phyloP scores from a whole-genome alignment of 2,797 vertebrate genomes.

The Arnoldichthys spilopterus region DNA sequence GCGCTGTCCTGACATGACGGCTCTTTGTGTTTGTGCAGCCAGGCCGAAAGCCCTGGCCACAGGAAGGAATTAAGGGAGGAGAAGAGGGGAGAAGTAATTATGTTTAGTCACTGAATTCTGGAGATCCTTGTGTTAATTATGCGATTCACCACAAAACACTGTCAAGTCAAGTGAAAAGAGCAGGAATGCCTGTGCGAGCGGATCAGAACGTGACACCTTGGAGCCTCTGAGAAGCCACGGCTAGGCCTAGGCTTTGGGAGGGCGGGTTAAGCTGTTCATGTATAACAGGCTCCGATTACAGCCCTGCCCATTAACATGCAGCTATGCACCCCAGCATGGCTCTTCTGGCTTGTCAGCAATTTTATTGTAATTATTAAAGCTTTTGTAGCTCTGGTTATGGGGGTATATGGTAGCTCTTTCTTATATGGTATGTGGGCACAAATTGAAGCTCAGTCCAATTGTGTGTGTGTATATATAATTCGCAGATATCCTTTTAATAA shows the following conservation, averaged over 20 bases:
- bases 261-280: slow-evolving; percentile 43
- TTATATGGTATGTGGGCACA: not conserved
- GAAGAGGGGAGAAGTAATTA: slow-evolving; percentile 64
- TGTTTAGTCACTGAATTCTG: slow-evolving; percentile 65
- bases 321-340: slow-evolving; percentile 33
- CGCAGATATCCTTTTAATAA: slow-evolving; percentile 2
- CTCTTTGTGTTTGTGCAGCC: slow-evolving; percentile 64
- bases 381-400: not conserved
- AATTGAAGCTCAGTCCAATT: not conserved
- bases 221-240: slow-evolving; percentile 50
- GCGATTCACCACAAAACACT: slow-evolving; percentile 63
- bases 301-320: slow-evolving; percentile 48
- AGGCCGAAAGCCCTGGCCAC: slow-evolving; percentile 60
- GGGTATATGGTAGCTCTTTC: not conserved
- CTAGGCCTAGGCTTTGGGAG: slow-evolving; percentile 44
- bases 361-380: slow-evolving; percentile 47
- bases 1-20: slow-evolving; percentile 61
- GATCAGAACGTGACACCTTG: slow-evolving; percentile 60
- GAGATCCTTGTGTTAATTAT: slow-evolving; percentile 65
- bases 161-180: slow-evolving; percentile 63
- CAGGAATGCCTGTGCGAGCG: slow-evolving; percentile 58
- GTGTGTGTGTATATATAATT: not conserved
- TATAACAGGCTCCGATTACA: slow-evolving; percentile 58
- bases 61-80: slow-evolving; percentile 64
- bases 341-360: slow-evolving; percentile 46